Percentiles rank a stretch among this genome's conserved stretches.
Conservation (phyloP, 2,113 vertebrate genomes). For the Heterochromis multidens region DNA sequence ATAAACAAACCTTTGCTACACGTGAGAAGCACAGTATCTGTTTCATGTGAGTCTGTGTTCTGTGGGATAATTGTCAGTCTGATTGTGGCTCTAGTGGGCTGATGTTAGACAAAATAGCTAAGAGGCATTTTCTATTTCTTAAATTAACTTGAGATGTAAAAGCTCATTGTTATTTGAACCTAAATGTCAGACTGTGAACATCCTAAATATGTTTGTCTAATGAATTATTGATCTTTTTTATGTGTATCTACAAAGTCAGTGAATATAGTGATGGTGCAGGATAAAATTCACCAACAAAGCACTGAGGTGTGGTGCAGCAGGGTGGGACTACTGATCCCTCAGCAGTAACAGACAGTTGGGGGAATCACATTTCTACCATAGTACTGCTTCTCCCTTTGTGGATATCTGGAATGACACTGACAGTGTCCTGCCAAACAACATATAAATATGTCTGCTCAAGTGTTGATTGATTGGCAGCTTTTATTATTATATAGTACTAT, state of each 20-base stretch:
- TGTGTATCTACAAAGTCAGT: not conserved
- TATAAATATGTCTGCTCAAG: not conserved
- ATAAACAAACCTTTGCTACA: not conserved
- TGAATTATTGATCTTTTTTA: not conserved
- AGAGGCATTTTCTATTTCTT: not conserved
- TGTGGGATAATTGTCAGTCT: not conserved
- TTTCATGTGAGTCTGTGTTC: not conserved
- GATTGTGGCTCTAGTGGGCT: not conserved
- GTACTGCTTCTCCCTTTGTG: not conserved
- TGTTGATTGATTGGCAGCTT: not conserved
- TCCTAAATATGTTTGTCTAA: not conserved
- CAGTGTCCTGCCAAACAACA: not conserved
- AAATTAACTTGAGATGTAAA: not conserved
- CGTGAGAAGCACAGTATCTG: not conserved
- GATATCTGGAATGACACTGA: constrained; percentile 6
- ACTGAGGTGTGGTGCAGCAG: not conserved
- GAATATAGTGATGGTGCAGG: not conserved
- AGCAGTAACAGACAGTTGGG: not conserved
- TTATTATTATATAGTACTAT: not conserved
- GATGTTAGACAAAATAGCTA: not conserved
- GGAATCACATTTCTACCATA: not conserved
- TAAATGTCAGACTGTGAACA: not conserved
- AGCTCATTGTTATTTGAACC: not conserved
- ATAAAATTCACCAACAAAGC: not conserved
- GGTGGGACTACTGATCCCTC: not conserved